Evolutionary conservation across 2,888 invertebrate species (phyloP), one percentile per base, ranked within the genome.

Genomic region (Eupelmus urozonus): DNA sequence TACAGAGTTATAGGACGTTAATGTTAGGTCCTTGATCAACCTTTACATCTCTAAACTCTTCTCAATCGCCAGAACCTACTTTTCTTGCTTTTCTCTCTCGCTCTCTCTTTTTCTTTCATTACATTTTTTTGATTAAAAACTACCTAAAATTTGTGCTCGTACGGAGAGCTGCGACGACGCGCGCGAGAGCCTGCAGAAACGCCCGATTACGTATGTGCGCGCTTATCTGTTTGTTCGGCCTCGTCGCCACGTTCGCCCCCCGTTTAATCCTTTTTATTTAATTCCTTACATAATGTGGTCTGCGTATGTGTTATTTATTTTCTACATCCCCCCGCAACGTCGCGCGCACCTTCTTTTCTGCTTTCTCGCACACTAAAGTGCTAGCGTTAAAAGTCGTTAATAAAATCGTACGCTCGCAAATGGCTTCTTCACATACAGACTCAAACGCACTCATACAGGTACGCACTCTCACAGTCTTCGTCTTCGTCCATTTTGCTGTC

Each of bases 81-180:
- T 16, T 45, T 16, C 34, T 34, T 18, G 42, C 42, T 45, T 13
- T 9, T 42, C 7, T 29, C 29, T 13, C 49, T 57, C 16, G 9
- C 20, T 60, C n/a, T 27, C 42, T 29, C 11, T 18, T 9, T 20
- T 69, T 29, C 13, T 62, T 59, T 23, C 7, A 20, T 42, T 42
- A 13, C 1, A 13, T 53, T 42, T 18, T 67, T 62, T 63, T 69
- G 1, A 49, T 63, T 62, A 62, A 57, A 63, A 73, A 65, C 76
- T 66, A 76, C 40, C 71, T 76, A 76, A 70, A 51, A 76, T 34
- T 66, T 49, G 49, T 66, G 34, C 9, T 60, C 51, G 45, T 55
- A 66, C 55, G 66, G 20, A 49, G 9, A 34, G 34, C 34, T 34
- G 9, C 49, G 29, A 66, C 34, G 42, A 55, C 27, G 55, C 55